Percentiles rank a stretch among this genome's conserved stretches.
phyloP scores from a whole-genome alignment of 2,888 invertebrate genomes.

The Andrena praecox region DNA sequence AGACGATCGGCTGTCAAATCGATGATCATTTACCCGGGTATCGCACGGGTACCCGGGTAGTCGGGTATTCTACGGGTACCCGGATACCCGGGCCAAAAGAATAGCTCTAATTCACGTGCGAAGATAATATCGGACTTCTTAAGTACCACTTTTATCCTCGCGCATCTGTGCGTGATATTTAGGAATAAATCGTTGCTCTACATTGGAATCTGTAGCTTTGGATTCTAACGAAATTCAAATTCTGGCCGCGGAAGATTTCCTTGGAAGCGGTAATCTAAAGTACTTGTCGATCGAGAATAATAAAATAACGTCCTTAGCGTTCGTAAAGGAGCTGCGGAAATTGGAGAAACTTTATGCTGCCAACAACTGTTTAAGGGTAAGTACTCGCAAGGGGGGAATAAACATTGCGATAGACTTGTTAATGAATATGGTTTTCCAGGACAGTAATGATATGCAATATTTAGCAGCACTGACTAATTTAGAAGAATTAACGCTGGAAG shows the following conservation, averaged over 20 bases:
- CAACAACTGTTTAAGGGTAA: conserved; percentile 69
- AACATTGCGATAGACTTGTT: not conserved
- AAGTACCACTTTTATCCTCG: not conserved
- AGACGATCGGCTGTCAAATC: too few relatives aligned
- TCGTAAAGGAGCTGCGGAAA: conserved; percentile 54
- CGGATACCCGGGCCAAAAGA: too few relatives aligned
- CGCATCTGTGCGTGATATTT: not conserved
- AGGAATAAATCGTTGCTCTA: conserved; percentile 62
- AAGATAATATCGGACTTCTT: not conserved
- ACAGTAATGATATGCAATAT: conserved; percentile 35
- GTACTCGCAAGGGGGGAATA: conserved; percentile 11
- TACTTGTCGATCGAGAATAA: conserved; percentile 71
- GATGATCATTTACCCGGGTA: too few relatives aligned
- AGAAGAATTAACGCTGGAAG: conserved; percentile 53
- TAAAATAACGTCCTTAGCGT: conserved; percentile 62
- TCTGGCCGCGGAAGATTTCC: conserved; percentile 55
- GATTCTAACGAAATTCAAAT: conserved; percentile 69
- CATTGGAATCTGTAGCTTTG: conserved; percentile 61
- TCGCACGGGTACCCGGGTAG: too few relatives aligned
- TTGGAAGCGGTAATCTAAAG: conserved; percentile 49
- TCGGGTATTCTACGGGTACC: too few relatives aligned
- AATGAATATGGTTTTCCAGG: conserved; percentile 15
- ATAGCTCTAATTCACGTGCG: not conserved
- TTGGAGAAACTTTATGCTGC: conserved; percentile 69
- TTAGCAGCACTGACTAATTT: conserved; percentile 42